phyloP scores from a whole-genome alignment of 2,888 invertebrate species.

The Pinctada fucata region DNA sequence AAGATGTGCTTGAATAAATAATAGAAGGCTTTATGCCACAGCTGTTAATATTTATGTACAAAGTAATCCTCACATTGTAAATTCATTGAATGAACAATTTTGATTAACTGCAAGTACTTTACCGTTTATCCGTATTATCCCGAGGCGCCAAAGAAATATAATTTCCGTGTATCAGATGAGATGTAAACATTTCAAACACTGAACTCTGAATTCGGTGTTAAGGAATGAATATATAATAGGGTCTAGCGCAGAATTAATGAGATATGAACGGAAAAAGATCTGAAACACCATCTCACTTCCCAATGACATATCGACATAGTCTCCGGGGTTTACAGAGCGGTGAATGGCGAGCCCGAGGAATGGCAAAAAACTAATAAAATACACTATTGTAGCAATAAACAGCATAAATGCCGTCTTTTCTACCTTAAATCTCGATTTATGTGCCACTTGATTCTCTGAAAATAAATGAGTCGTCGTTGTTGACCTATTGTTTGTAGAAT shows the following conservation, averaged over 20 bases:
- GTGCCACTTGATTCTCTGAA: background rate
- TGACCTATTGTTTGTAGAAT: background rate
- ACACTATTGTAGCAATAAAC: constrained; percentile 60
- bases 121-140: no score
- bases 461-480: background rate
- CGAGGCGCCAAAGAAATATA: no score
- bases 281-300: constrained; percentile 51
- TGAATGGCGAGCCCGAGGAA: constrained; percentile 60
- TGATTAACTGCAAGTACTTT: no score
- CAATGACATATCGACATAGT: constrained; percentile 41
- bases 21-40: no score
- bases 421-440: constrained; percentile 25
- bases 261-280: constrained; percentile 62
- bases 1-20: no score
- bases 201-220: constrained; percentile 55
- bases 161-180: no score
- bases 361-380: constrained; percentile 65
- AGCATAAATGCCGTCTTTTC: constrained; percentile 63
- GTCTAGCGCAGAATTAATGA: constrained; percentile 64
- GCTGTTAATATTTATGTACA: no score
- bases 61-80: no score
- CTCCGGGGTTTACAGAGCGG: constrained; percentile 47
- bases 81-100: no score
- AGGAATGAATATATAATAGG: constrained; percentile 66
- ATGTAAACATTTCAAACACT: constrained; percentile 13